phyloP scores from a whole-genome alignment of 2,797 vertebrate species.

The Phataginus tetradactyla region DNA sequence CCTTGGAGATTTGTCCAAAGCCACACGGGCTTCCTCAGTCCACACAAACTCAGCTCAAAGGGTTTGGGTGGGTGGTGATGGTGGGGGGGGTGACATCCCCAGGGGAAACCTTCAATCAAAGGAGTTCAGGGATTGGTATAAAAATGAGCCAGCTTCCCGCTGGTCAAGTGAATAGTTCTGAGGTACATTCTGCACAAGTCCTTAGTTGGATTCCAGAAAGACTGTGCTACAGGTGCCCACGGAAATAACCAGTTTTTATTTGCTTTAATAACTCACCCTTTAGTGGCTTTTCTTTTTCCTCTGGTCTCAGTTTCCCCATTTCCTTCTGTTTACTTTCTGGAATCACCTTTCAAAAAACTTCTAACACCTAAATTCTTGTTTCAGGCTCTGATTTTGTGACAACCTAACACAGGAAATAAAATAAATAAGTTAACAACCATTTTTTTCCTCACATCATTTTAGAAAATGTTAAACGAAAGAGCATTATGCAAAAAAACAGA shows the following conservation, averaged over 20 bases:
- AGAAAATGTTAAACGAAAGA: not conserved
- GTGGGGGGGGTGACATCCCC: too few relatives aligned
- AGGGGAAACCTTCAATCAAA: not conserved
- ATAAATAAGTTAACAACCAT: not conserved
- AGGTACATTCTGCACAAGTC: not conserved
- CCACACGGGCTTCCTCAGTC: not conserved
- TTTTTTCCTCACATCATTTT: not conserved
- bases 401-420: not conserved
- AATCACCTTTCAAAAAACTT: not conserved
- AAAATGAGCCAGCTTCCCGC: not conserved
- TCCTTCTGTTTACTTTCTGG: not conserved
- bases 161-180: not conserved
- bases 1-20: not conserved
- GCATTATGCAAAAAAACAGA: not conserved
- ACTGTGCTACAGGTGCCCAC: not conserved
- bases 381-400: not conserved
- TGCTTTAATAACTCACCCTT: not conserved
- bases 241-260: not conserved
- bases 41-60: not conserved
- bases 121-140: not conserved
- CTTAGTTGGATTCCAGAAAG: not conserved
- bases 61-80: too few relatives aligned
- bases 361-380: not conserved
- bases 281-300: not conserved
- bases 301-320: not conserved